phyloP scores from a whole-genome alignment of 2,888 invertebrate species.

The Stenchaetothrips biformis region DNA sequence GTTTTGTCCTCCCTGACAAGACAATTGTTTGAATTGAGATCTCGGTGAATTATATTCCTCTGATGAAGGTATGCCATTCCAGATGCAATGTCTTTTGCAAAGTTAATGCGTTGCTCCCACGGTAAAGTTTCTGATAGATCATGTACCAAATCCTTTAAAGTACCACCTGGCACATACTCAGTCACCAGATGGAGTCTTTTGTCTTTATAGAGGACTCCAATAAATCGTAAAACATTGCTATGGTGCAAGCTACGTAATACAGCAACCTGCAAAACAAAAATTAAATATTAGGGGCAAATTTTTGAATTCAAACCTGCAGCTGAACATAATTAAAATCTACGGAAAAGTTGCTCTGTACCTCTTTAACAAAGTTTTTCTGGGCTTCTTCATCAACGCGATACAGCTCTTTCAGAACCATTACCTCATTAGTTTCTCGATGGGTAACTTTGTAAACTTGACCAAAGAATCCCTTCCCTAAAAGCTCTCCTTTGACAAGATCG shows the following conservation, averaged over 20 bases:
- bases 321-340: background rate
- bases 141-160: slow-evolving; percentile 78
- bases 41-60: slow-evolving; percentile 90
- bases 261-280: slow-evolving; percentile 61
- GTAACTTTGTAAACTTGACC: slow-evolving; percentile 90
- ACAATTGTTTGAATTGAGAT: slow-evolving; percentile 94
- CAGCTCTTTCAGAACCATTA: slow-evolving; percentile 92
- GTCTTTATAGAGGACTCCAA: slow-evolving; percentile 90
- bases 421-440: slow-evolving; percentile 82
- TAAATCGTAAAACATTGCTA: slow-evolving; percentile 83
- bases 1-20: slow-evolving; percentile 84
- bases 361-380: slow-evolving; percentile 89
- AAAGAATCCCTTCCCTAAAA: slow-evolving; percentile 90
- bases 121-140: slow-evolving; percentile 62
- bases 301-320: background rate
- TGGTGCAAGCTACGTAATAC: slow-evolving; percentile 84
- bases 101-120: slow-evolving; percentile 76
- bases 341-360: slow-evolving; percentile 50
- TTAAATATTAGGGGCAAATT: slow-evolving; percentile 19
- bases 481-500: slow-evolving; percentile 79
- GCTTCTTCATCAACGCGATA: slow-evolving; percentile 91
- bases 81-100: slow-evolving; percentile 86
- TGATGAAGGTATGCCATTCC: slow-evolving; percentile 94
- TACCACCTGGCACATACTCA: slow-evolving; percentile 89
- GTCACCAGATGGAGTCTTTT: slow-evolving; percentile 86